Percentiles rank a stretch among this genome's conserved stretches.
Evolutionary conservation across 2,113 vertebrate species (phyloP).

Genomic region (Pungitius pungitius): DNA sequence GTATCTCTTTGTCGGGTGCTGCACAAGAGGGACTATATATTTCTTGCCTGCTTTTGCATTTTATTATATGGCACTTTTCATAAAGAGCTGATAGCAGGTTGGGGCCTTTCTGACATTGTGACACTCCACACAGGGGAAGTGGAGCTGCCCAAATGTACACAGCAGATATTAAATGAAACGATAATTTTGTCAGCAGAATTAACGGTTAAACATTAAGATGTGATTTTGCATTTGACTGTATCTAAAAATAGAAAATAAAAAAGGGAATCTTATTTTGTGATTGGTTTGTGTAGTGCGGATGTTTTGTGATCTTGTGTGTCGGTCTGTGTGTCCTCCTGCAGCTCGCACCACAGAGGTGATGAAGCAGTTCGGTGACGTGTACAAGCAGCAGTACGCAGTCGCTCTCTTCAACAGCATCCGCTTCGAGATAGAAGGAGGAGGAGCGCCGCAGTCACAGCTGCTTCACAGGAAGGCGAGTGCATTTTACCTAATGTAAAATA

Average conservation of each 20-base stretch:
- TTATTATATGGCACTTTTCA: conserved; percentile 24
- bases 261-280: neutral
- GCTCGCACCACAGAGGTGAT: conserved; percentile 85
- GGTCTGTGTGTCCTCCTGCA: conserved; percentile 61
- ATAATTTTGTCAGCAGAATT: neutral
- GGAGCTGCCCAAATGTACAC: neutral
- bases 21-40: neutral
- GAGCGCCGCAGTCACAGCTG: conserved; percentile 87
- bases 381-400: conserved; percentile 89
- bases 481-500: neutral
- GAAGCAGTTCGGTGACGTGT: conserved; percentile 84
- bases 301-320: conserved; percentile 5
- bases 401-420: conserved; percentile 93
- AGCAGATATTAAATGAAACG: neutral
- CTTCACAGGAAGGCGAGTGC: conserved; percentile 88
- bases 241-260: neutral
- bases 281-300: neutral
- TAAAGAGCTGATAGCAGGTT: conserved; percentile 28
- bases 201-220: neutral
- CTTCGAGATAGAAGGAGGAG: conserved; percentile 90
- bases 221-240: neutral
- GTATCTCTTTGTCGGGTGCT: neutral
- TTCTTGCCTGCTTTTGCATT: conserved; percentile 14
- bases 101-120: neutral
- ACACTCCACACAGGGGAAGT: neutral